These are phyloP conservation scores for Tupiocoris notatus DNA, from an alignment of 2,888 invertebrate species.

Conservation along the genomic window DNA sequence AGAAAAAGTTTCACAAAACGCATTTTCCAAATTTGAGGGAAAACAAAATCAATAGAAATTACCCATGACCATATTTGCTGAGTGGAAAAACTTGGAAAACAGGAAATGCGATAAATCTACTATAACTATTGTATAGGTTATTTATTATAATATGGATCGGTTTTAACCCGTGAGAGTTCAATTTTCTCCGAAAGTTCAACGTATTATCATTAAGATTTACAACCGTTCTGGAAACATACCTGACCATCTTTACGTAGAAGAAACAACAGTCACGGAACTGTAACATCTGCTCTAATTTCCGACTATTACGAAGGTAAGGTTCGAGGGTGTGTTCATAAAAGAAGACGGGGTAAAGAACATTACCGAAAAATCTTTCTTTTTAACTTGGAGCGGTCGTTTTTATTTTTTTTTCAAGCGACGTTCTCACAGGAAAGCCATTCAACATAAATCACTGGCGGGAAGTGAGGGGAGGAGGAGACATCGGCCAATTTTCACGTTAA, in stretches of 20 bases:
- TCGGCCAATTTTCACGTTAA: conserved; percentile 32
- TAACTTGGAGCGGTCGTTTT: neutral
- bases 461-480: neutral
- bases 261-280: neutral
- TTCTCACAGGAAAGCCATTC: neutral
- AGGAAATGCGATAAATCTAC: too few relatives aligned
- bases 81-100: too few relatives aligned
- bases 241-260: neutral
- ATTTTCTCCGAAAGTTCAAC: neutral
- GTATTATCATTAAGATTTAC: too few relatives aligned
- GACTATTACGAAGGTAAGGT: neutral
- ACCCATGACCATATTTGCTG: too few relatives aligned
- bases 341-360: neutral
- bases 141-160: too few relatives aligned
- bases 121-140: too few relatives aligned
- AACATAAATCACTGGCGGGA: neutral
- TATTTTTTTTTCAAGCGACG: neutral
- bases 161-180: too few relatives aligned
- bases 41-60: too few relatives aligned
- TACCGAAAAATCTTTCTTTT: neutral
- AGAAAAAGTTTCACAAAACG: too few relatives aligned
- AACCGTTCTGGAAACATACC: neutral
- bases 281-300: neutral
- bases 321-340: neutral
- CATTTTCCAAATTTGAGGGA: too few relatives aligned